phyloP scores from a whole-genome alignment of 2,888 invertebrate genomes.

The Drepana falcataria region DNA sequence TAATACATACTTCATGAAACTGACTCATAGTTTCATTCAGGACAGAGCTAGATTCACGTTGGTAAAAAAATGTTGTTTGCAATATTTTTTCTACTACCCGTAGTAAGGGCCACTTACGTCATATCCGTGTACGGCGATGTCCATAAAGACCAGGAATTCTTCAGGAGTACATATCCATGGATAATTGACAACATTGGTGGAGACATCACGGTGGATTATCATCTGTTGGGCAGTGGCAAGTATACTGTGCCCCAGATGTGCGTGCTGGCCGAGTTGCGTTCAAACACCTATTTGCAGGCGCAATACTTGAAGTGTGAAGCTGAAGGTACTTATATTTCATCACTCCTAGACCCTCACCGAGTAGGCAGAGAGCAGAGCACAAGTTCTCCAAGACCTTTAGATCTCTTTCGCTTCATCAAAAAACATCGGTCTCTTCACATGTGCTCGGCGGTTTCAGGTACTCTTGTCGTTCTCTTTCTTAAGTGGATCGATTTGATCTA shows the following conservation, averaged over 20 bases:
- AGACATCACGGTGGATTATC: slow-evolving; percentile 35
- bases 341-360: too few species aligned
- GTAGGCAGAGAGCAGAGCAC: too few species aligned
- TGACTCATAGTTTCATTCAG: too few species aligned
- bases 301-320: slow-evolving; percentile 51
- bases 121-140: slow-evolving; percentile 38
- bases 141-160: slow-evolving; percentile 31
- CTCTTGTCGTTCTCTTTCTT: too few species aligned
- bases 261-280: slow-evolving; percentile 27
- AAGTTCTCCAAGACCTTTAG: too few species aligned
- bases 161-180: slow-evolving; percentile 41
- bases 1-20: too few species aligned
- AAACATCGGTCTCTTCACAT: too few species aligned
- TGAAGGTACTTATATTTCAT: slow-evolving; percentile 24
- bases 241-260: slow-evolving; percentile 51
- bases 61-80: too few species aligned
- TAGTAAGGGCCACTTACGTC: slow-evolving; percentile 3
- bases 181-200: slow-evolving; percentile 49
- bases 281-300: slow-evolving; percentile 42
- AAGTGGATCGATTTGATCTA: too few species aligned
- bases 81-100: not conserved
- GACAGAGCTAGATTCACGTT: too few species aligned
- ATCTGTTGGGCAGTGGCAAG: slow-evolving; percentile 40
- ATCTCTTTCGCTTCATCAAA: too few species aligned
- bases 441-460: too few species aligned